Evolutionary conservation across 2,113 vertebrate species (phyloP).

Genomic region (Apaloderma vittatum): DNA sequence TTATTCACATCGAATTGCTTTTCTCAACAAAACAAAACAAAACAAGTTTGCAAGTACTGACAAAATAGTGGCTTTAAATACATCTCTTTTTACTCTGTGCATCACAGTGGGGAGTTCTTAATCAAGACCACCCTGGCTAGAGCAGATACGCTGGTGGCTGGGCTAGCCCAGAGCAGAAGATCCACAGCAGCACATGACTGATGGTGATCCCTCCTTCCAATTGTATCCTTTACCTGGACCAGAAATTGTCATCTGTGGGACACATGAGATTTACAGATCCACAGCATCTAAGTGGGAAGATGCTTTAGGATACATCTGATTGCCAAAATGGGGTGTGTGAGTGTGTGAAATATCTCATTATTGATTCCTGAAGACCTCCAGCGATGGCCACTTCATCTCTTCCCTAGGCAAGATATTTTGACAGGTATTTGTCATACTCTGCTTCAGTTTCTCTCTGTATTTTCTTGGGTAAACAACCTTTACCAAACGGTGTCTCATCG

Average conservation of each 20-base stretch:
- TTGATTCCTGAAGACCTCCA: not conserved
- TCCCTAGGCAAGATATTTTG: not conserved
- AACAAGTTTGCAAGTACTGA: not conserved
- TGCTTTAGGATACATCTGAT: not conserved
- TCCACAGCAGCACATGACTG: not conserved
- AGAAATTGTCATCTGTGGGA: not conserved
- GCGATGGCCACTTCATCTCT: not conserved
- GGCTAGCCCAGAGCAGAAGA: not conserved
- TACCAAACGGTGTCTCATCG: not conserved
- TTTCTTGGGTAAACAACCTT: not conserved
- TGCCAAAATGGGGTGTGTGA: fast-evolving
- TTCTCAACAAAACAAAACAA: conserved; percentile 59
- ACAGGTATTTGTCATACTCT: not conserved
- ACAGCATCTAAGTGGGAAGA: not conserved
- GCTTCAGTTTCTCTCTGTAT: not conserved
- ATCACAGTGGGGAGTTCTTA: conserved; percentile 62
- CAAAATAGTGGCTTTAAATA: conserved; percentile 54
- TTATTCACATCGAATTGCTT: conserved; percentile 67
- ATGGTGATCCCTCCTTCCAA: not conserved
- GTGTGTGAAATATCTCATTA: not conserved
- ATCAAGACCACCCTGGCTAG: conserved; percentile 48
- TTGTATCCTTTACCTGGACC: not conserved
- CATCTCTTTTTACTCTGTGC: conserved; percentile 33
- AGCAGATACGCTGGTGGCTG: not conserved
- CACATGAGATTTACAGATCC: not conserved